Percentiles rank a stretch among this genome's conserved stretches.
Evolutionary conservation across 2,888 invertebrate genomes (phyloP).

Genomic region (Aphidius colemani): DNA sequence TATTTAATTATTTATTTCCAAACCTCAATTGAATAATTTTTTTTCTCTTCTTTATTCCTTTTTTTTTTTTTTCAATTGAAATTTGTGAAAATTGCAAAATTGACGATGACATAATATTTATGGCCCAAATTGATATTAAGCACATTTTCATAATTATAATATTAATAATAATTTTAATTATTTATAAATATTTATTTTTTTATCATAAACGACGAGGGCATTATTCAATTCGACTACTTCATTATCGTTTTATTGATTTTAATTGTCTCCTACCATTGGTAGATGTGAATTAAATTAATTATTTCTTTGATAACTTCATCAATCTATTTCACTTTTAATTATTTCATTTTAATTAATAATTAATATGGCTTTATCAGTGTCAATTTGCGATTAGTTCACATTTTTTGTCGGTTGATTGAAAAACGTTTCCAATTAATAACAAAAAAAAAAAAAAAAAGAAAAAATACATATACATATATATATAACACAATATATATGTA

Average conservation of each 20-base stretch:
- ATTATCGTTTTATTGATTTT: slow-evolving; percentile 31
- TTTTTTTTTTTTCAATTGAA: slow-evolving; percentile 11
- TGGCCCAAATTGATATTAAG: slow-evolving; percentile 20
- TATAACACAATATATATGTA: no score
- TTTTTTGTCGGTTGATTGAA: neutral
- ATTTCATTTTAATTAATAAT: slow-evolving; percentile 16
- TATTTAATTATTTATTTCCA: slow-evolving; percentile 2
- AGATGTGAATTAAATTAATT: slow-evolving; percentile 10
- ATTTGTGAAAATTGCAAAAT: slow-evolving; percentile 23
- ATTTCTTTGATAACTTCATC: slow-evolving; percentile 5
- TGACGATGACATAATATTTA: slow-evolving; percentile 17
- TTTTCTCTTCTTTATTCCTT: slow-evolving; percentile 4
- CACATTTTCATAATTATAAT: slow-evolving; percentile 16
- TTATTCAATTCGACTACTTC: slow-evolving; percentile 47
- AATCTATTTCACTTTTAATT: slow-evolving; percentile 4
- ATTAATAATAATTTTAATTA: slow-evolving; percentile 34
- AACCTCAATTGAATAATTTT: slow-evolving; percentile 5
- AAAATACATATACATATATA: neutral
- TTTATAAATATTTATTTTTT: slow-evolving; percentile 52
- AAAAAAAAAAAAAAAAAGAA: neutral
- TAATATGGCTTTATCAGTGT: slow-evolving; percentile 16
- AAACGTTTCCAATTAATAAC: no score
- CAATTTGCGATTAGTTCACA: slow-evolving; percentile 8
- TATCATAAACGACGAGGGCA: slow-evolving; percentile 47
- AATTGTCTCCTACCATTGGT: slow-evolving; percentile 23